These are phyloP conservation scores for Megalurothrips usitatus DNA, from an alignment of 2,888 invertebrate genomes.

Conservation along the genomic window DNA sequence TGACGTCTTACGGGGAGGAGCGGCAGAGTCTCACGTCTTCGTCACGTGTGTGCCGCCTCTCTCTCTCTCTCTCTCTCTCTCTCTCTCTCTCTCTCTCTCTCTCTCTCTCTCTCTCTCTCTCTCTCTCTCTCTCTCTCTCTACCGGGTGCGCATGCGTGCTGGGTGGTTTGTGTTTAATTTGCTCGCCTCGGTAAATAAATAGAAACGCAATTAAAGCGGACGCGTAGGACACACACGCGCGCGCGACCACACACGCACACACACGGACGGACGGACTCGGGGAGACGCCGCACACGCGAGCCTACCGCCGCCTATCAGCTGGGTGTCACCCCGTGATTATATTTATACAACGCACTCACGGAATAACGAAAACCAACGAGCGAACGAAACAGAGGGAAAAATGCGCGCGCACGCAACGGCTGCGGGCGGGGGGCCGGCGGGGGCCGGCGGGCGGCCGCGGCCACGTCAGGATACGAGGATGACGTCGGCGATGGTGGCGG, in stretches of 20 bases:
- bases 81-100: too few relatives aligned
- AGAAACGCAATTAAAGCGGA: conserved; percentile 20
- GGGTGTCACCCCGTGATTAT: conserved; percentile 24
- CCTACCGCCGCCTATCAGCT: not conserved
- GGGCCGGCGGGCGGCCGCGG: not conserved
- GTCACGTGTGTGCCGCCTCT: too few relatives aligned
- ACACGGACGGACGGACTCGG: not conserved
- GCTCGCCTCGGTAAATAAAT: conserved; percentile 26
- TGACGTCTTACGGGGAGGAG: not conserved
- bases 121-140: too few relatives aligned
- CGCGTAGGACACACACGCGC: conserved; percentile 11
- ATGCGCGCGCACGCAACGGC: conserved; percentile 19
- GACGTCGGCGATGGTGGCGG: not conserved
- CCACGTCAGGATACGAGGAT: not conserved
- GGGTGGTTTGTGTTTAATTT: conserved; percentile 25
- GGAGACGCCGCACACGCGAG: not conserved
- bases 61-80: too few relatives aligned
- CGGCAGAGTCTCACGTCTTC: too few relatives aligned
- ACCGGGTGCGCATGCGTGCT: not conserved
- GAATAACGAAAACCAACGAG: not conserved
- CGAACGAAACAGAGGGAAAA: not conserved
- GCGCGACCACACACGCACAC: not conserved
- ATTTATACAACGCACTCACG: conserved; percentile 7
- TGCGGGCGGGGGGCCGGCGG: not conserved
- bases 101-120: too few relatives aligned